Conservation (phyloP, 2,113 vertebrate genomes). For the Sinocyclocheilus rhinocerous region DNA sequence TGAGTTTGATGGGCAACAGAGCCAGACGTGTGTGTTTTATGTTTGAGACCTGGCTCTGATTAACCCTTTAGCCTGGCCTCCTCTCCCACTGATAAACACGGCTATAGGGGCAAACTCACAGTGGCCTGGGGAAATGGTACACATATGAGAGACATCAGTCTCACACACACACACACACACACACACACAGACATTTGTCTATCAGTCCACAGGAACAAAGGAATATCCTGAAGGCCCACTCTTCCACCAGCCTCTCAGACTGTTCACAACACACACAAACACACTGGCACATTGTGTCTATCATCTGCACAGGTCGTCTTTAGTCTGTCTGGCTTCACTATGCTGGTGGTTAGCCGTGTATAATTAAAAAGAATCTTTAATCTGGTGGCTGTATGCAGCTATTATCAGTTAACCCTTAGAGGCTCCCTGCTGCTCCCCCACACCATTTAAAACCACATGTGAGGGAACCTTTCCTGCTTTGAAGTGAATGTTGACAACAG, state of each 20-base stretch:
- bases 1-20: neutral
- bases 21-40: conserved; percentile 12
- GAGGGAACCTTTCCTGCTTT: too few species aligned
- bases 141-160: conserved; percentile 91
- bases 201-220: conserved; percentile 87
- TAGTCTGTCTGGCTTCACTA: too few species aligned
- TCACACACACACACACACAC: conserved; percentile 62
- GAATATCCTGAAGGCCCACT: conserved; percentile 80
- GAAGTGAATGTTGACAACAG: too few species aligned
- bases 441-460: too few species aligned
- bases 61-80: conserved; percentile 81
- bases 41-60: conserved; percentile 71
- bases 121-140: conserved; percentile 80
- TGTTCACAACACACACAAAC: conserved; percentile 62
- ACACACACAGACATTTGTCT: conserved; percentile 82
- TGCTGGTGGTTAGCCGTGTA: too few species aligned
- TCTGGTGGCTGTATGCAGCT: too few species aligned
- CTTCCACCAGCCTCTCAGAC: conserved; percentile 81
- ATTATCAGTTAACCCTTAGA: too few species aligned
- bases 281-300: conserved; percentile 63
- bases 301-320: too few species aligned
- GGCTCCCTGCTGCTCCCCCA: too few species aligned
- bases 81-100: conserved; percentile 39
- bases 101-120: conserved; percentile 73
- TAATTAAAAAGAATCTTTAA: too few species aligned